phyloP scores from a whole-genome alignment of 2,113 vertebrate genomes.

The Mastomys natalensis region DNA sequence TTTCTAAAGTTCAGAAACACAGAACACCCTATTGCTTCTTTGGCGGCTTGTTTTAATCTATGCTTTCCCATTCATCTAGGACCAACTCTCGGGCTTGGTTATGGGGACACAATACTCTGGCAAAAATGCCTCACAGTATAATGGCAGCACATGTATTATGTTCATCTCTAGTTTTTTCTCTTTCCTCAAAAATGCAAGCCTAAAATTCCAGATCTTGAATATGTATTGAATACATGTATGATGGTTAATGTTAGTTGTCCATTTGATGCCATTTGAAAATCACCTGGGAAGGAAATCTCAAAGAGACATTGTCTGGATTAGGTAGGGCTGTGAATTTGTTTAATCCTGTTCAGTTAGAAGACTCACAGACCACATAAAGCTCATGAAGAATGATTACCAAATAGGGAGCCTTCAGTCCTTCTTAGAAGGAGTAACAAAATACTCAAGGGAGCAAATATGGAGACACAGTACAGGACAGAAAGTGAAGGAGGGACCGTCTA shows the following conservation, averaged over 20 bases:
- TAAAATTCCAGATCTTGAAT: slow-evolving; percentile 4
- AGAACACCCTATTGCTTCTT: not conserved
- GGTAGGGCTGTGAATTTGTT: not conserved
- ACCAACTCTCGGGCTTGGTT: not conserved
- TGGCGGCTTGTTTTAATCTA: slow-evolving; percentile 2
- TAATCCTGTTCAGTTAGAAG: not conserved
- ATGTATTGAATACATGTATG: not conserved
- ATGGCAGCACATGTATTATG: not conserved
- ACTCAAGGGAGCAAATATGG: too few species aligned
- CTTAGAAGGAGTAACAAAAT: too few species aligned
- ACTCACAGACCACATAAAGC: too few species aligned
- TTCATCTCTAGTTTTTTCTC: not conserved
- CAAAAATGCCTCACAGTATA: not conserved
- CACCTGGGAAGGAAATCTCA: not conserved
- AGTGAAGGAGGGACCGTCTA: too few species aligned
- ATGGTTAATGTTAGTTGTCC: not conserved
- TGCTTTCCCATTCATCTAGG: not conserved
- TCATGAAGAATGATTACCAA: too few species aligned
- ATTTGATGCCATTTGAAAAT: not conserved
- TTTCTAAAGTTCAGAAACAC: not conserved
- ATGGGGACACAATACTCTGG: not conserved
- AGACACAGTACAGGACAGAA: too few species aligned
- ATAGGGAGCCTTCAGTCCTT: too few species aligned
- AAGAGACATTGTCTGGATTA: not conserved
- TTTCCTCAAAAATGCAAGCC: not conserved